Evolutionary conservation across 2,888 invertebrate species (phyloP), one percentile per base, ranked within the genome.

Genomic region (Amphipoea oculea): DNA sequence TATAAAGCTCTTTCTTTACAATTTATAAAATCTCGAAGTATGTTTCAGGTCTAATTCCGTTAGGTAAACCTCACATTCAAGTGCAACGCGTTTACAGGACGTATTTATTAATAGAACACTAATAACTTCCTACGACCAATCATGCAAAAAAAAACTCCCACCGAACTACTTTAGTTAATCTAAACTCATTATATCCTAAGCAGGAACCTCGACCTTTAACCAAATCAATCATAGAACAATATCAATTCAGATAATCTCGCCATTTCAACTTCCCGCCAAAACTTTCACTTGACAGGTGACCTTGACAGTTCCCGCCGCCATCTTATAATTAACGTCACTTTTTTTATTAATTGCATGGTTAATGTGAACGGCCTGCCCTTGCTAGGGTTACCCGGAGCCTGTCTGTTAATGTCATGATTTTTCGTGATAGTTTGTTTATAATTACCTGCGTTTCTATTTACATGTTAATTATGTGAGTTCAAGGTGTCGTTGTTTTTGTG

Each of bases 161-260:
- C n/a, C 29, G 51, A 76, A 71, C 62, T 70, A 77, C 73, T 85
- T 79, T 62, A 82, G 63, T 85, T 85, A 85, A 88, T 89, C 82
- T 79, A 72, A 85, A 81, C 69, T 29, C 73, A 88, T 82, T 83
- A 88, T 82, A 57, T 29, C 23, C 73, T 73, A 82, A 77, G 1
- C 65, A 75, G 60, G 75, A 87, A 89, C 94, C 94, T 92, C 90
- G 89, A 94, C 92, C 93, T 94, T 93, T 92, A 29, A 82, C 71
- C 82, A 89, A 90, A 91, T 92, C 89, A 89, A 91, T 90, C 90
- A 80, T 84, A 88, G 78, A 87, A 90, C 83, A 88, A 90, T 90
- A 90, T 87, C 82, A 78, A 80, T 81, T 81, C 36, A 36, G 17
- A 84, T 84, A 86, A 86, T 84, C 84, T 78, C 73, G 76, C 65